Conservation (phyloP, 1,140 invertebrate genomes). For the Pogonomyrmex californicus region DNA sequence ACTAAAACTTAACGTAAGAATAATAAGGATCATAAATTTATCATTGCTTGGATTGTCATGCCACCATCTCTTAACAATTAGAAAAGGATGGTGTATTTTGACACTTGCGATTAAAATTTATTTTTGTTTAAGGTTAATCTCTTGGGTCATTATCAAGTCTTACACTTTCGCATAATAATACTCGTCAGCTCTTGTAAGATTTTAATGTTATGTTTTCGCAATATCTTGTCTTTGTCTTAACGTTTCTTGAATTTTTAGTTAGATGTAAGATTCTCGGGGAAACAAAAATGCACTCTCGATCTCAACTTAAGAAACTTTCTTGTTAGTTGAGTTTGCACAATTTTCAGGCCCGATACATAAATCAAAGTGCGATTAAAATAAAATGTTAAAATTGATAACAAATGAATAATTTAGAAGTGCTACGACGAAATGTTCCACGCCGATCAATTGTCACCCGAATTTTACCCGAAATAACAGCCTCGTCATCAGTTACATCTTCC, state of each 20-base stretch:
- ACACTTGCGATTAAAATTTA: background rate
- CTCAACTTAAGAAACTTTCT: conserved; percentile 15
- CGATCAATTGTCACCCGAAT: conserved; percentile 5
- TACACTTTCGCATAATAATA: conserved; percentile 25
- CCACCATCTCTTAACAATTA: background rate
- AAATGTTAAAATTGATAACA: background rate
- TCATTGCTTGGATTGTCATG: background rate
- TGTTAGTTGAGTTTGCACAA: background rate
- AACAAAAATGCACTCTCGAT: conserved; percentile 28
- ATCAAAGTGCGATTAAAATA: background rate
- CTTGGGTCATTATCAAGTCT: background rate
- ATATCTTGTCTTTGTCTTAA: conserved; percentile 40
- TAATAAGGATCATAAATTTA: background rate
- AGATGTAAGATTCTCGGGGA: conserved; percentile 5
- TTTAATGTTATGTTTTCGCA: conserved; percentile 21
- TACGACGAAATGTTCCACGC: background rate
- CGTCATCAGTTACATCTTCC: conserved; percentile 41
- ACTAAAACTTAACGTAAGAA: background rate
- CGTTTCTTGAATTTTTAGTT: conserved; percentile 55
- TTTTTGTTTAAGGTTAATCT: conserved; percentile 24
- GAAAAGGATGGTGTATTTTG: background rate
- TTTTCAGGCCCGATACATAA: background rate
- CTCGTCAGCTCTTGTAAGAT: conserved; percentile 34
- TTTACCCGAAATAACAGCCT: conserved; percentile 11
- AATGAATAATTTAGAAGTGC: background rate